Conservation (phyloP, 2,113 vertebrate genomes). For the Panthera leo region DNA sequence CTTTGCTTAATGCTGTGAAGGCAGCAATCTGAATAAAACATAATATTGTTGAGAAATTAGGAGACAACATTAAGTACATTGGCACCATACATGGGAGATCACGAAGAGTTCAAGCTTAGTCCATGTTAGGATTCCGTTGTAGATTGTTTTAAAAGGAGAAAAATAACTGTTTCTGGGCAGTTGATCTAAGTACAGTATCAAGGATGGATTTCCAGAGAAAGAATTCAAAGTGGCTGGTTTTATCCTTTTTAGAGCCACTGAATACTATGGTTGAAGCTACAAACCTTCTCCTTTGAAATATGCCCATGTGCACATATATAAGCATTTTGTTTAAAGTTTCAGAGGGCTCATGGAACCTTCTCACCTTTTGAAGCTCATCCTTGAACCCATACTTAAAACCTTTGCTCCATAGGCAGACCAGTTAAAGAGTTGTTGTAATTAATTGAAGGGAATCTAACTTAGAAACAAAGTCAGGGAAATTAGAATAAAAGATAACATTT, state of each 20-base stretch:
- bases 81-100: neutral
- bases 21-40: neutral
- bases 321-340: slow-evolving; percentile 6
- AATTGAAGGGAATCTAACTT: slow-evolving; percentile 41
- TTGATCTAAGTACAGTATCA: neutral
- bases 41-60: neutral
- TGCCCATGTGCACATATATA: neutral
- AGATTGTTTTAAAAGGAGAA: slow-evolving; percentile 34
- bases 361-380: neutral
- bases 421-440: neutral
- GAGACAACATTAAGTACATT: neutral
- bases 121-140: neutral
- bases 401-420: neutral
- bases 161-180: neutral
- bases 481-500: neutral
- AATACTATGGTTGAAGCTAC: neutral
- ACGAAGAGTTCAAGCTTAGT: neutral
- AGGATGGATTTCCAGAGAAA: neutral
- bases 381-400: neutral
- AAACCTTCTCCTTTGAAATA: neutral
- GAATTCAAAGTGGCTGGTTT: neutral
- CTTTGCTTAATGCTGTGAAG: neutral
- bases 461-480: neutral
- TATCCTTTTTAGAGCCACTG: neutral
- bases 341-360: neutral